Conservation (phyloP, 2,797 vertebrate species). For the Platyrinchus mystaceus region DNA sequence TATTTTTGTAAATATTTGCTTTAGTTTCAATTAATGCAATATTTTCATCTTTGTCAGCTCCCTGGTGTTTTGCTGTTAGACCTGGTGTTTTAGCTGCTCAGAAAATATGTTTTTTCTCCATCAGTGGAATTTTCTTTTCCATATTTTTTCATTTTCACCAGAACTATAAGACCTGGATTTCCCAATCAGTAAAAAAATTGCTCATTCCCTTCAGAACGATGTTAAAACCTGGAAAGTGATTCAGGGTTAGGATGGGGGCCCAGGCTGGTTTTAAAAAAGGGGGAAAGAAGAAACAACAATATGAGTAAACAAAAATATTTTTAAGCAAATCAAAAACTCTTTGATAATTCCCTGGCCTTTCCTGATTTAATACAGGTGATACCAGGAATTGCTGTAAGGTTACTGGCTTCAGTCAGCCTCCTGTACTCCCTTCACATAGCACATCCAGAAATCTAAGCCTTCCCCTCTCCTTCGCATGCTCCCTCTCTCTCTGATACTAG, state of each 20-base stretch:
- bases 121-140: neutral
- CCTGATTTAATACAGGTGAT: neutral
- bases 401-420: neutral
- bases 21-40: neutral
- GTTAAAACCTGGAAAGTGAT: neutral
- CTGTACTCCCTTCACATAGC: neutral
- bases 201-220: accelerated
- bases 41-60: neutral
- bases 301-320: neutral
- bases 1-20: neutral
- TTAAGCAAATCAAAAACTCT: neutral
- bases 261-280: neutral
- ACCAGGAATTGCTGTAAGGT: neutral
- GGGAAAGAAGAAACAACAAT: neutral
- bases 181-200: neutral
- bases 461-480: neutral
- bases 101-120: neutral
- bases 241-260: neutral
- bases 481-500: conserved; percentile 34
- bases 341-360: neutral
- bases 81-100: neutral
- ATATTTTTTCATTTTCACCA: neutral
- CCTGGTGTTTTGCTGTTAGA: neutral
- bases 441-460: neutral
- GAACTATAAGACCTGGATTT: neutral